A percentile compares a stretch with the other conserved stretches of the same genome.
These are phyloP conservation scores for Mythimna pallens DNA, from an alignment of 2,888 invertebrate species.

Conservation along the genomic window DNA sequence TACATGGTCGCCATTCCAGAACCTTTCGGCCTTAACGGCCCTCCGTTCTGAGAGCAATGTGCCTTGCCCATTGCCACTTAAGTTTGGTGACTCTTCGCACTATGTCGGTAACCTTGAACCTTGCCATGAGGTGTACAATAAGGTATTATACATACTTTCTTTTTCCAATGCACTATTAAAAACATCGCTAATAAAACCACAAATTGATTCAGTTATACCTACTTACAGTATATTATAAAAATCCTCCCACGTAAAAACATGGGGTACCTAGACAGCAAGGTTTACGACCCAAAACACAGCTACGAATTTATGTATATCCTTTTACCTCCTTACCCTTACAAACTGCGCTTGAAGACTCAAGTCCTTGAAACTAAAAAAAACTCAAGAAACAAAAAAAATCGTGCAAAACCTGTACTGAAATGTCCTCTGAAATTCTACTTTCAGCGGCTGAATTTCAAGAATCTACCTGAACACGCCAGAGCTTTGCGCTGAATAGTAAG, in stretches of 20 bases:
- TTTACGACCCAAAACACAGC: slow-evolving; percentile 20
- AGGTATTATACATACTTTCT: no score
- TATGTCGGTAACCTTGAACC: no score
- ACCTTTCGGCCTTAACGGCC: no score
- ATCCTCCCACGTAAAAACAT: neutral
- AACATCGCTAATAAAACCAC: neutral
- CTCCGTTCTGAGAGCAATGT: no score
- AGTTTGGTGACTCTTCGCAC: no score
- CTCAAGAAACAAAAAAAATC: slow-evolving; percentile 52
- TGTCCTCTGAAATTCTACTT: slow-evolving; percentile 65
- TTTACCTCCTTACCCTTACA: slow-evolving; percentile 22
- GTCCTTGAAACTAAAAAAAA: slow-evolving; percentile 36
- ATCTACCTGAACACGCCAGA: slow-evolving; percentile 69
- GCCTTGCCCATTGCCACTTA: no score
- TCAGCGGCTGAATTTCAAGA: slow-evolving; percentile 70
- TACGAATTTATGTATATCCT: slow-evolving; percentile 15
- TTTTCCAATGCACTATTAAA: no score
- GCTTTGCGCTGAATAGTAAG: slow-evolving; percentile 73
- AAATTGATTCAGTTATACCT: neutral
- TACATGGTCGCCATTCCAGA: no score
- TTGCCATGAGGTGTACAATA: no score
- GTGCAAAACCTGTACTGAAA: slow-evolving; percentile 63
- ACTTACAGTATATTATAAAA: neutral
- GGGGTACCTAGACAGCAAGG: slow-evolving; percentile 10
- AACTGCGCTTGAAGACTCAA: slow-evolving; percentile 16